Base-by-base conservation (phyloP, 2,888 invertebrate genomes). In the Drosophila mettleri region DNA sequence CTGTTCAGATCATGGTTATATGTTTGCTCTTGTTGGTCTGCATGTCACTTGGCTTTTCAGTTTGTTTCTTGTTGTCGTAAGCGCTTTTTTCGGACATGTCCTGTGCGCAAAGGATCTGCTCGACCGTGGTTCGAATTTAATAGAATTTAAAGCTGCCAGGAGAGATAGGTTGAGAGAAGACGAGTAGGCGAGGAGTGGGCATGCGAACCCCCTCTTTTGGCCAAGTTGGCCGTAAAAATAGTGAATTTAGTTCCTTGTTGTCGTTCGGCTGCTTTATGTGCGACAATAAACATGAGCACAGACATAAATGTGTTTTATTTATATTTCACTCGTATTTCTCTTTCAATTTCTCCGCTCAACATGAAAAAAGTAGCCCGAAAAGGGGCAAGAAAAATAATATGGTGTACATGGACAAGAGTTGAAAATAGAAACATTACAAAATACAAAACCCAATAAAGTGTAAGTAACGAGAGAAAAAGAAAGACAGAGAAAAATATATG, bases 271-370 rank as follows among this genome's bases (percentile, higher is more conserved):
- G 76, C 84, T 84, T 87, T 87, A 85, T 82, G 85, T 85, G 85
- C 85, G 84, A 86, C 84, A 85, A 86, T 84, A 86, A 86, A 86
- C 86, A 85, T 85, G 84, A 84, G 86, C 77, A 84, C 69, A 77
- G 74, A 75, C 78, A 84, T 84, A 83, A 84, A 84, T 83, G 86
- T 78, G 61, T 78, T 72, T 79, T 78, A 69, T 78, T 77, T 73
- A 55, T 65, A 65, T 53, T 36, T 63, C 31, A 14, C 36, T 52
- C 53, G 61, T 46, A 64, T 69, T 41, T 46, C 45, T 34, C 36
- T 10, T 18, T 31, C 24, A 16, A 29, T 71, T 59, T 60, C 59
- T 65, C 46, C 12, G 39, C 46, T 53, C 55, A 51, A n/a, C n/a
- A n/a, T n/a, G n/a, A n/a, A 31, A 27, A 38, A 38, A 69, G 62